Evolutionary conservation across 2,888 invertebrate species (phyloP), one percentile per base, ranked within the genome.

Genomic region (Lutraria lutraria): DNA sequence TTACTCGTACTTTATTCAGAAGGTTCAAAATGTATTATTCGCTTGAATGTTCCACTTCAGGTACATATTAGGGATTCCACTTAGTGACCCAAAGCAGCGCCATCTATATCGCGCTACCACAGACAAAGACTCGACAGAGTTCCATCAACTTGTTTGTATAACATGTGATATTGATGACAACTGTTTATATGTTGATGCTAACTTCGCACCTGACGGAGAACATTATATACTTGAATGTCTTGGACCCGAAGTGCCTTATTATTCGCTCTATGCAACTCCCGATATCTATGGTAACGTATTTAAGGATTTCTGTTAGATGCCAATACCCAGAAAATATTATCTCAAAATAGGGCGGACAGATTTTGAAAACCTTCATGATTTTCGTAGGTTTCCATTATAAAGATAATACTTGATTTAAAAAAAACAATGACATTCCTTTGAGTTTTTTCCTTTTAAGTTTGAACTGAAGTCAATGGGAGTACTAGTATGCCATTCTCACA

Each of bases 201-300:
- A 93, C 19, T 96, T 97, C 93, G 98, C 98, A 96, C 96, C 96
- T 19, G 97, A 97, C 0, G 97, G 98, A 4, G 97, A 98, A 34
- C 98, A 98, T 97, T 99, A 98, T 96, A 98, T 99, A 83, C 97
- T 99, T 93, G 98, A 98, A 96, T 99, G 99, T 96, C 97, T 98
- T 85, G 99, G 99, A 0, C 99, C 99, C 0, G 98, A 98, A 0
- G 98, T 99, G 85, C 99, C 99, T 0, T 93, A 92, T 80, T 95
- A 93, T 91, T 94, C 92, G 0, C 92, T 94, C 21, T 88, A 84
- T 84, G 83, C 85, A 86, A 86, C 88, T 12, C 90, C 90, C n/a
- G 88, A 88, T 86, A 13, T 52, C 43, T 84, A 83, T 72, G 88
- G 90, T 90, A 84, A 85, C 43, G 43, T 43, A 43, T 43, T 4